Evolutionary conservation across 2,113 vertebrate species (phyloP), one percentile per base, ranked within the genome.

Genomic region (Aviceda subcristata): DNA sequence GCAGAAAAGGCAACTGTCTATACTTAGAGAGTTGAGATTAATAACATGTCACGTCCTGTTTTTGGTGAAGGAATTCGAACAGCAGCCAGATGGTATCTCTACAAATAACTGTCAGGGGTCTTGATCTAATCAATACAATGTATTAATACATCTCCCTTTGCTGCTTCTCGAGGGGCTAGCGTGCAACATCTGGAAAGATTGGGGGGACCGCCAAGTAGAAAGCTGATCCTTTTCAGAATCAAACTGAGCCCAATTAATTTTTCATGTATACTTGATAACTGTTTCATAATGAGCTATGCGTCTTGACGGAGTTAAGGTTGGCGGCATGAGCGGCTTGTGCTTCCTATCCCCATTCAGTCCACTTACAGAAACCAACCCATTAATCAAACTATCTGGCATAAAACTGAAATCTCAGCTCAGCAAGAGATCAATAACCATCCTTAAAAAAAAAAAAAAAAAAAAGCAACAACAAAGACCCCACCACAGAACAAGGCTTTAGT

Each of bases 61-160:
- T 98, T 99, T 99, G 99, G 99, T 99, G 99, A 99, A 99, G 99
- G 99, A 99, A 99, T 99, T 99, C 99, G 98, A 99, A 99, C 99
- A 98, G 99, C 98, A 98, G 99, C 99, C 99, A 99, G 99, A 99
- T 99, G 99, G 99, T 99, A 99, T 99, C 99, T 99, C 99, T 99
- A 99, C 99, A 99, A 99, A 99, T 99, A 99, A 99, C 99, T 99
- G 99, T 99, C 99, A 99, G 99, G 99, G 99, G 99, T 99, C 99
- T 99, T 99, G 99, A 99, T 99, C 99, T 99, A 99, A 99, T 99
- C 99, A 99, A 99, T 99, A 99, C 99, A 99, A 99, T 99, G 99
- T 99, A 99, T 99, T 99, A 99, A 99, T 99, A 99, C 99, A 99
- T 99, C 99, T 99, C 99, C 98, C 98, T 98, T 98, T 93, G 98